Base-by-base conservation (phyloP, 2,888 invertebrate species). In the Drosophila longiperda region DNA sequence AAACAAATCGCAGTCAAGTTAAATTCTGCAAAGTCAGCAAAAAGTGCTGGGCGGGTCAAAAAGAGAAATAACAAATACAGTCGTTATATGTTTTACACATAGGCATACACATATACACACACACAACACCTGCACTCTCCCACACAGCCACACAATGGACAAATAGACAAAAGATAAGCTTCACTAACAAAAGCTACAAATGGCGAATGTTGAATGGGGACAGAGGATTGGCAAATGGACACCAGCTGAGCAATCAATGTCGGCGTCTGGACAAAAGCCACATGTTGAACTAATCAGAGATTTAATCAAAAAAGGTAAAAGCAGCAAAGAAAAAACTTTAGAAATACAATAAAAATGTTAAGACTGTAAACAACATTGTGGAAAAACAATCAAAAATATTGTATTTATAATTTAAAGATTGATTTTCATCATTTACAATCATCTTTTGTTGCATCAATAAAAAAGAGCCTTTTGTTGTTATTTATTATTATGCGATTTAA, bases 241-340 rank as follows among this genome's bases (percentile, higher is more conserved):
- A 70, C 85, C 72, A 74, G 87, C 89, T 67, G 82, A 78, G 74
- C 86, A 88, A 88, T 83, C 88, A 90, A 88, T 88, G 86, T 63
- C 74, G 66, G 58, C 53, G 32, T 40, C 54, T 68, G 72, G 71
- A 89, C 82, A 87, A 87, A 86, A 64, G 87, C 87, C 85, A 73
- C 80, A 82, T 84, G 83, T 73, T 73, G 60, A 78, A 75, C 82
- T 75, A 86, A 86, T 86, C 86, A 88, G 78, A 86, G 86, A 86
- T 83, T 75, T 87, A 90, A 86, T 90, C 86, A 88, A 89, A 82
- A 66, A 66, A 75, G 71, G 61, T 79, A 78, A 73, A 83, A 70
- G 76, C 69, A 60, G 59, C 54, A 59, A 78, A 60, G 26, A 70
- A 34, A 49, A 67, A 66, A 72, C 38, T 65, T 60, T 67, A 42